Percentiles rank a stretch among this genome's conserved stretches.
Conservation (phyloP, 2,113 vertebrate genomes). For the Aspiorhynchus laticeps region DNA sequence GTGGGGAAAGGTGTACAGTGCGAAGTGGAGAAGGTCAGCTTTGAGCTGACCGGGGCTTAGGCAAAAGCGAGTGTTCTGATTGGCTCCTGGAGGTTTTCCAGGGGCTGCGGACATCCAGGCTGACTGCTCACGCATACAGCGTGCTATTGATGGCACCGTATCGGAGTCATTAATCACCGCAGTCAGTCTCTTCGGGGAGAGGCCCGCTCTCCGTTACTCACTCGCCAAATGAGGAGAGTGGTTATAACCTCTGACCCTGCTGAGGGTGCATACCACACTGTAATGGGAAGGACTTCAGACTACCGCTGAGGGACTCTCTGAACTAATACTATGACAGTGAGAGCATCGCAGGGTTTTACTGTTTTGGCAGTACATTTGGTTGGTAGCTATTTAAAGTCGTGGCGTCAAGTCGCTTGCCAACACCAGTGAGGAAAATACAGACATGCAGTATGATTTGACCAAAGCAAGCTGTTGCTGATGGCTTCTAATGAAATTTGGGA, state of each 20-base stretch:
- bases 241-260: slow-evolving; percentile 34
- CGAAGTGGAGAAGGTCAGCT: slow-evolving; percentile 41
- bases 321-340: background rate
- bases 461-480: slow-evolving; percentile 14
- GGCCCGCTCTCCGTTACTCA: background rate
- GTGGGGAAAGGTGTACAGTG: slow-evolving; percentile 21
- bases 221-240: slow-evolving; percentile 46
- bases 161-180: slow-evolving; percentile 47
- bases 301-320: background rate
- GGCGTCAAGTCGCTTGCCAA: background rate
- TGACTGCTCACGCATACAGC: background rate
- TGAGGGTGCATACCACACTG: slow-evolving; percentile 14
- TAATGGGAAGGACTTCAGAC: slow-evolving; percentile 14
- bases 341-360: background rate
- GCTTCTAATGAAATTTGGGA: slow-evolving; percentile 5
- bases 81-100: slow-evolving; percentile 50
- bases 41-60: slow-evolving; percentile 20
- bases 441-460: slow-evolving; percentile 17
- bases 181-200: background rate
- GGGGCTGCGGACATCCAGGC: slow-evolving; percentile 43
- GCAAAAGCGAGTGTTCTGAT: slow-evolving; percentile 34
- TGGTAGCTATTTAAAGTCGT: background rate
- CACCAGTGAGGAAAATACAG: background rate
- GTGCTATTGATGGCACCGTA: slow-evolving; percentile 24
- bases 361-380: background rate